Evolutionary conservation across 1,140 invertebrate genomes (phyloP), one percentile per base, ranked within the genome.

Genomic region (Polyergus mexicanus): DNA sequence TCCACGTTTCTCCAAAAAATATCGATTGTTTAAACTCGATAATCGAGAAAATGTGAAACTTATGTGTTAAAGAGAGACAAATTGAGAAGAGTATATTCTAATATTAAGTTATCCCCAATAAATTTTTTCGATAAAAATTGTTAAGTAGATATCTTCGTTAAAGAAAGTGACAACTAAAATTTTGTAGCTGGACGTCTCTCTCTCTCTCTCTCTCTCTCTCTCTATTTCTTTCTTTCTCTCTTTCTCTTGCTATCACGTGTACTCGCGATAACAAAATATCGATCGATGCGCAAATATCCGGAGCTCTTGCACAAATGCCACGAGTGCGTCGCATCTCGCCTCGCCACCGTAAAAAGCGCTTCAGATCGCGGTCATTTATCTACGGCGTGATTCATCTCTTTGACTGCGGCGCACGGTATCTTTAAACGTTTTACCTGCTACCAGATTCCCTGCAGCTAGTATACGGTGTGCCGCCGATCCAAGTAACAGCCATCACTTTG

Each of bases 401-500:
- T 60, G 77, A 74, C 32, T 86, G 58, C 71, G 72, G 81, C 41
- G 32, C 65, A 69, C 77, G 88, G 72, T 89, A 89, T 89, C 88
- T 86, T 89, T 78, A 86, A 89, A 89, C 80, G 88, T 88, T 91
- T 92, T 90, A 92, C 84, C 91, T 88, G 92, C 92, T 93, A 93
- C 92, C 91, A 91, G 92, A 93, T 92, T 92, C 89, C 89, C 84
- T 76, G 88, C 84, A 88, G 91, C 86, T 76, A 86, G 90, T 90
- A 90, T 90, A 90, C 88, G 89, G 85, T 86, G 89, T 90, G 87
- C 89, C 89, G 89, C 88, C 89, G 85, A 88, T 87, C 90, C 78
- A 74, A 90, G 91, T 92, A 92, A 92, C 91, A 91, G 91, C 87
- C 92, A 76, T 89, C 88, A 92, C 92, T 93, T 93, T 93, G 92